Conservation (phyloP, 2,888 invertebrate genomes). For the Parelbella ahira region DNA sequence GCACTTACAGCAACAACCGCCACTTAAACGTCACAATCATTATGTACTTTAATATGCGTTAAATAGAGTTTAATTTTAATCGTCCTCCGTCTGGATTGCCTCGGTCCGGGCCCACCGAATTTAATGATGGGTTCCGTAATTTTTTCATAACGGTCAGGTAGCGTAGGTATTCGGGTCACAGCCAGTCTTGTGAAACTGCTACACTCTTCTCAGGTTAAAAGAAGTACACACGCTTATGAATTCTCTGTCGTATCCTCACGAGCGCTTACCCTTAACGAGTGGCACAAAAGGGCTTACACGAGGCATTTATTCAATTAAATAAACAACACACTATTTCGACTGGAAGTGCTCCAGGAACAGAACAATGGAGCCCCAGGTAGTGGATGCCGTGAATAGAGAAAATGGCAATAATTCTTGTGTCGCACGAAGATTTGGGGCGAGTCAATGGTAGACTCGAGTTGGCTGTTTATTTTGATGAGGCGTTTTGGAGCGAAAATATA, state of each 20-base stretch:
- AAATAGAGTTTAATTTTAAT: conserved; percentile 60
- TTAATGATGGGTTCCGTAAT: conserved; percentile 60
- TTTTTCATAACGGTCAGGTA: conserved; percentile 56
- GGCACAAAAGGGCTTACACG: conserved; percentile 48
- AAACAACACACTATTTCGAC: conserved; percentile 67
- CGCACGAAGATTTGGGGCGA: conserved; percentile 65
- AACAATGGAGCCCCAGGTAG: conserved; percentile 65
- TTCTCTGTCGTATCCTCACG: conserved; percentile 35
- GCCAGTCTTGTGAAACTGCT: too few species aligned
- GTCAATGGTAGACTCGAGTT: conserved; percentile 64
- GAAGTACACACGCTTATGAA: too few species aligned
- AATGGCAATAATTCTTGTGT: too few species aligned
- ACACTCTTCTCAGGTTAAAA: conserved; percentile 1
- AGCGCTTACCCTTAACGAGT: conserved; percentile 36
- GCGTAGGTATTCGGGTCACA: conserved; percentile 35
- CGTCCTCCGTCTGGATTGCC: conserved; percentile 33
- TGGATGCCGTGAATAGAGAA: conserved; percentile 64
- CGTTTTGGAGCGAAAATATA: conserved; percentile 31
- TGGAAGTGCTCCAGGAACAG: conserved; percentile 66
- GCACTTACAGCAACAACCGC: conserved; percentile 49
- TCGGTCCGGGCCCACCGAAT: conserved; percentile 41
- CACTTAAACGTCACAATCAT: conserved; percentile 43
- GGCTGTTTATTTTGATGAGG: conserved; percentile 63
- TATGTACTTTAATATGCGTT: conserved; percentile 56
- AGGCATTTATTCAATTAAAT: conserved; percentile 77